Conservation (phyloP, 2,113 vertebrate genomes). For the Xyliphius kryptos region DNA sequence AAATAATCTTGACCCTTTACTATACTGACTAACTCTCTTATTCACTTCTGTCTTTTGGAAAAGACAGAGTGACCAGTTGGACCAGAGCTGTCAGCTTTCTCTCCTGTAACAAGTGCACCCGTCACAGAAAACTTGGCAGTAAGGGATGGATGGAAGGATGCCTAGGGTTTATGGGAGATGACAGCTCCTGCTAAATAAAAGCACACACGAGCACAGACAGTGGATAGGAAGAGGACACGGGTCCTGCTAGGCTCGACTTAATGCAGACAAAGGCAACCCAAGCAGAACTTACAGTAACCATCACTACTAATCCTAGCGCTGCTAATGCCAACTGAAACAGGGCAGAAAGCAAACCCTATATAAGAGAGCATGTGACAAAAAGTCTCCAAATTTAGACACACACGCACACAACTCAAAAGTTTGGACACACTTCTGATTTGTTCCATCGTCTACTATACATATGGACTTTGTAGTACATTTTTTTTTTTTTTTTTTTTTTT, state of each 20-base stretch:
- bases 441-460: too few relatives aligned
- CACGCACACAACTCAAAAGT: not conserved
- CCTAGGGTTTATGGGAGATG: conserved; percentile 65
- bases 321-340: conserved; percentile 13
- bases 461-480: too few relatives aligned
- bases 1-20: conserved; percentile 23
- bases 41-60: conserved; percentile 31
- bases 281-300: conserved; percentile 33
- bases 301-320: conserved; percentile 26
- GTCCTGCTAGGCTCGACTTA: conserved; percentile 33
- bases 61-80: conserved; percentile 35
- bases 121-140: conserved; percentile 61
- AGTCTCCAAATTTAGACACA: not conserved
- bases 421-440: too few relatives aligned
- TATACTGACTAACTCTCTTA: conserved; percentile 21
- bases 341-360: not conserved
- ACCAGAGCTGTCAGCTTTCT: conserved; percentile 56
- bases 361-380: too few relatives aligned
- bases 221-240: conserved; percentile 36
- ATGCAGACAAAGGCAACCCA: conserved; percentile 26
- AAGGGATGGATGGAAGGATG: conserved; percentile 56
- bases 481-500: too few relatives aligned
- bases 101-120: conserved; percentile 56
- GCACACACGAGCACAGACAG: conserved; percentile 49
- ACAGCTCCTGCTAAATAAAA: conserved; percentile 66